Conservation (phyloP, 2,797 vertebrate genomes). For the Poecilia wingei region DNA sequence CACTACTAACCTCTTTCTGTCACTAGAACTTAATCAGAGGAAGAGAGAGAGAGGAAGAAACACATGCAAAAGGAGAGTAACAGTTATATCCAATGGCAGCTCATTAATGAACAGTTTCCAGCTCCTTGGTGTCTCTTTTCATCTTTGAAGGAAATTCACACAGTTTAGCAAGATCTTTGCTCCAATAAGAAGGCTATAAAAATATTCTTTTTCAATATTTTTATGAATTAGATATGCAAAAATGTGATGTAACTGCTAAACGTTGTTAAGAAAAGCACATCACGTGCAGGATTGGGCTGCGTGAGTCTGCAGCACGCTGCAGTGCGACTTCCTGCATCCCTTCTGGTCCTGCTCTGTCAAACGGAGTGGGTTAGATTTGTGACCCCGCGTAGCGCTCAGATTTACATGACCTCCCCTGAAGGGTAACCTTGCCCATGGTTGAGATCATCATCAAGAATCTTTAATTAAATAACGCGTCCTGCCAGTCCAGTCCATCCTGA, state of each 20-base stretch:
- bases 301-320: constrained; percentile 13
- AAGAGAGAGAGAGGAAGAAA: constrained; percentile 9
- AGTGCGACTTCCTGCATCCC: constrained; percentile 36
- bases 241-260: not conserved
- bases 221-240: constrained; percentile 12
- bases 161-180: constrained; percentile 18
- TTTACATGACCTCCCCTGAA: constrained; percentile 38
- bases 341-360: constrained; percentile 30
- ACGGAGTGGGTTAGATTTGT: constrained; percentile 14
- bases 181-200: not conserved
- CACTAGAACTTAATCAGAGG: constrained; percentile 71
- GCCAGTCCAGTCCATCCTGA: constrained; percentile 22
- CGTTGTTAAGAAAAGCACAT: not conserved
- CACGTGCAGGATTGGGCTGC: constrained; percentile 11
- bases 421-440: constrained; percentile 33
- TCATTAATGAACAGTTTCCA: constrained; percentile 33
- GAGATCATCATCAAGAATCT: constrained; percentile 36
- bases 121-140: constrained; percentile 36
- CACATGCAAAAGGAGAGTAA: constrained; percentile 39
- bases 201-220: not conserved
- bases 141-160: constrained; percentile 21
- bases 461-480: constrained; percentile 47
- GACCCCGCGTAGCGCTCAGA: constrained; percentile 25
- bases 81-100: constrained; percentile 39
- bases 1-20: constrained; percentile 79